Evolutionary conservation across 2,888 invertebrate species (phyloP).

Genomic region (Baronia brevicornis): DNA sequence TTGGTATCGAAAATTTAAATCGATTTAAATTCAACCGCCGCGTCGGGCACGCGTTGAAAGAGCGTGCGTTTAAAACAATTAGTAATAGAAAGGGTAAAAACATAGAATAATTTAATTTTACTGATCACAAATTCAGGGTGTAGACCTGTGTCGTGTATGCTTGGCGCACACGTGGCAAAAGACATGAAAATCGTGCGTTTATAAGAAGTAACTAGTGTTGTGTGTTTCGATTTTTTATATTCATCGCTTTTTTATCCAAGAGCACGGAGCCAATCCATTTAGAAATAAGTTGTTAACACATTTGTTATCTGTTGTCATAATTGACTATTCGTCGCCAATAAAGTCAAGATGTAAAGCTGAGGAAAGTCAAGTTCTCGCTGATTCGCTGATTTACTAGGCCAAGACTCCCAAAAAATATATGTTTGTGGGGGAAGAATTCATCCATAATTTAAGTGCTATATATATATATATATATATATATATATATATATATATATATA

Average conservation of each 20-base stretch:
- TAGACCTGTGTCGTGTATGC: constrained; percentile 58
- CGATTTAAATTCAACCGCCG: constrained; percentile 53
- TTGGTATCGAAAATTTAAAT: constrained; percentile 38
- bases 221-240: constrained; percentile 21
- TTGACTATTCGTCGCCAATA: too few species aligned
- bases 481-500: too few species aligned
- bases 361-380: too few species aligned
- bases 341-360: too few species aligned
- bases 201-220: constrained; percentile 39
- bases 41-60: constrained; percentile 50
- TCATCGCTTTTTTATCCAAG: constrained; percentile 12
- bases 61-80: constrained; percentile 60
- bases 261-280: neutral
- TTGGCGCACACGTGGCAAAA: constrained; percentile 64
- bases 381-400: too few species aligned
- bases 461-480: too few species aligned
- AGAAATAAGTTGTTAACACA: too few species aligned
- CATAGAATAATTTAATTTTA: constrained; percentile 59
- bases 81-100: constrained; percentile 64
- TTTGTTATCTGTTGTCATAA: too few species aligned
- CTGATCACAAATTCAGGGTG: constrained; percentile 65
- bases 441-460: too few species aligned
- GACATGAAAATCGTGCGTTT: constrained; percentile 70
- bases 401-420: too few species aligned
- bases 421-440: too few species aligned